Conservation (phyloP, 2,113 vertebrate species). For the Paedocypris sp. region DNA sequence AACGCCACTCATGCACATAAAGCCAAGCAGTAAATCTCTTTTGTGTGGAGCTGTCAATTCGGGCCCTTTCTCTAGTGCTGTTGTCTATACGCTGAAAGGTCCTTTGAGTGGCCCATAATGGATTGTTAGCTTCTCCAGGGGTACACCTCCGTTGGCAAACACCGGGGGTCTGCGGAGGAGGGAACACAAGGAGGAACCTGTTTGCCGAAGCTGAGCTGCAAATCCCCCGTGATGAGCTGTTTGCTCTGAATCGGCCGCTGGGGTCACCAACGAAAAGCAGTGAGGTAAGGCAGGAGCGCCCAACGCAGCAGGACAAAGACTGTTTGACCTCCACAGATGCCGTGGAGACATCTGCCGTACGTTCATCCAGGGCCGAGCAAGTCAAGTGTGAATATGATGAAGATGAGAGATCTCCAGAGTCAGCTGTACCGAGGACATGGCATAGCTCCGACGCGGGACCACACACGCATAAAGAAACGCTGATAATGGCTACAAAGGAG, state of each 20-base stretch:
- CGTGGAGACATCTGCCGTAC: too few species aligned
- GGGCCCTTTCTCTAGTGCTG: conserved; percentile 29
- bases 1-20: conserved; percentile 38
- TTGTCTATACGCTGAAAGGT: conserved; percentile 36
- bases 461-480: neutral
- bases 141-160: conserved; percentile 27
- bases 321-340: neutral
- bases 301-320: too few species aligned
- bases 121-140: conserved; percentile 38
- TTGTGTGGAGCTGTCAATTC: conserved; percentile 39
- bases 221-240: conserved; percentile 30
- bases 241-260: conserved; percentile 18
- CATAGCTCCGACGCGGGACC: neutral
- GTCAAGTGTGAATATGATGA: neutral
- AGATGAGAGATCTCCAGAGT: neutral
- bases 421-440: conserved; percentile 1
- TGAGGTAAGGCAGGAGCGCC: too few species aligned
- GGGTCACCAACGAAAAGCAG: conserved; percentile 13
- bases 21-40: conserved; percentile 39
- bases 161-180: conserved; percentile 32
- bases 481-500: too few species aligned
- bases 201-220: conserved; percentile 21
- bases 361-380: too few species aligned
- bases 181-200: conserved; percentile 33
- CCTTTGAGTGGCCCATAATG: conserved; percentile 38